Conservation (phyloP, 2,888 invertebrate species). For the Phania funesta region DNA sequence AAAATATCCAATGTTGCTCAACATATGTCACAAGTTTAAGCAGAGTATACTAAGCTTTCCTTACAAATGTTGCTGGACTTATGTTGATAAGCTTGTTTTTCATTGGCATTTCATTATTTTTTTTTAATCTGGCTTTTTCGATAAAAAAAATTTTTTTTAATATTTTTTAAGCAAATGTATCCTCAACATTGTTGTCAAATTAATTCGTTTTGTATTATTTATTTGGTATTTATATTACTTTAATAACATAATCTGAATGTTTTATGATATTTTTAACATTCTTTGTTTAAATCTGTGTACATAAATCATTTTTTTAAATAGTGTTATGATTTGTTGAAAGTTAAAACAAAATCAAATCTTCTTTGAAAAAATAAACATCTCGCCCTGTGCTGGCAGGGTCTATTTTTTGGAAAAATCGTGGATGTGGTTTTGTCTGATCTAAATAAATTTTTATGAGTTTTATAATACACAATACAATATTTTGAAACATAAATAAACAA, state of each 20-base stretch:
- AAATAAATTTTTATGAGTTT: slow-evolving; percentile 52
- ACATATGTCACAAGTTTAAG: too few relatives aligned
- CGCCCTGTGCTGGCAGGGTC: not conserved
- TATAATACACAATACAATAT: slow-evolving; percentile 50
- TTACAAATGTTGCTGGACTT: not conserved
- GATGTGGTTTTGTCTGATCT: slow-evolving; percentile 14
- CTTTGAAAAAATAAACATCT: not conserved
- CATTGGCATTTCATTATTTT: not conserved
- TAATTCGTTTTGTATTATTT: slow-evolving; percentile 1
- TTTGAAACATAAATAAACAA: slow-evolving; percentile 15
- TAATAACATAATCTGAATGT: slow-evolving; percentile 40
- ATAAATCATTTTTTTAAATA: slow-evolving; percentile 61
- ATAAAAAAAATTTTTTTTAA: not conserved
- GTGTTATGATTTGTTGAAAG: slow-evolving; percentile 58
- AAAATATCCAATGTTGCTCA: too few relatives aligned
- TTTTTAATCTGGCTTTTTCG: not conserved
- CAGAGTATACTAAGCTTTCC: too few relatives aligned
- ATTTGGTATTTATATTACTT: slow-evolving; percentile 29
- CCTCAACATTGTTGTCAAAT: slow-evolving; percentile 10
- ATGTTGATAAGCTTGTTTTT: slow-evolving; percentile 12
- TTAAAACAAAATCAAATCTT: too few relatives aligned
- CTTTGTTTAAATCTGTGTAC: slow-evolving; percentile 40
- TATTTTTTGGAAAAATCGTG: not conserved
- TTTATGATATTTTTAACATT: slow-evolving; percentile 48
- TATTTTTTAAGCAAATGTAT: not conserved